Percentiles rank a stretch among this genome's conserved stretches.
phyloP scores from a whole-genome alignment of 2,797 vertebrate genomes.

The Trachops cirrhosus region DNA sequence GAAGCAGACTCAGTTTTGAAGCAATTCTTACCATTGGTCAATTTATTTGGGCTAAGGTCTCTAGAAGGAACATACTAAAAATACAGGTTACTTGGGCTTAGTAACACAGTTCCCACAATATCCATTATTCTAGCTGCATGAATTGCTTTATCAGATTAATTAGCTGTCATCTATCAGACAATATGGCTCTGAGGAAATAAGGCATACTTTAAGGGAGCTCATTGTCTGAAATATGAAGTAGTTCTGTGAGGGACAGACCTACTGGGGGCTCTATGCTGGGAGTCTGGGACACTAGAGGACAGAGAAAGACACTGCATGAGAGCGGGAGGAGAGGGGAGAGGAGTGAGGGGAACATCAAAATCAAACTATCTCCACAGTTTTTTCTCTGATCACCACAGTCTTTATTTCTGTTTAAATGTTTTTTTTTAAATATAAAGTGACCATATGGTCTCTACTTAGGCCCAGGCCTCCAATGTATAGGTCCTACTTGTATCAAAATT shows the following conservation, averaged over 20 bases:
- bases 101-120: constrained; percentile 62
- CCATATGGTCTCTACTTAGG: neutral
- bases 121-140: constrained; percentile 60
- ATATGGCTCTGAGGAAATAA: constrained; percentile 71
- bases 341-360: neutral
- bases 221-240: constrained; percentile 54
- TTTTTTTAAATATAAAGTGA: constrained; percentile 21
- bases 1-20: neutral
- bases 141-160: constrained; percentile 74
- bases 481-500: neutral
- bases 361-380: neutral
- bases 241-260: constrained; percentile 20
- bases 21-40: neutral
- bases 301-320: neutral
- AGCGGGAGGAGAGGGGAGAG: neutral
- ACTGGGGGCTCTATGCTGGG: neutral
- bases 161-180: constrained; percentile 70
- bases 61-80: constrained; percentile 57
- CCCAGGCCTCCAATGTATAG: neutral
- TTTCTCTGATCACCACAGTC: neutral
- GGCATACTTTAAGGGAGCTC: constrained; percentile 62
- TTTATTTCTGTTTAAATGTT: constrained; percentile 5
- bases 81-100: constrained; percentile 56
- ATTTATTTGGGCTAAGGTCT: constrained; percentile 64
- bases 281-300: constrained; percentile 8